phyloP scores from a whole-genome alignment of 2,888 invertebrate genomes.

The Proisotoma minuta region DNA sequence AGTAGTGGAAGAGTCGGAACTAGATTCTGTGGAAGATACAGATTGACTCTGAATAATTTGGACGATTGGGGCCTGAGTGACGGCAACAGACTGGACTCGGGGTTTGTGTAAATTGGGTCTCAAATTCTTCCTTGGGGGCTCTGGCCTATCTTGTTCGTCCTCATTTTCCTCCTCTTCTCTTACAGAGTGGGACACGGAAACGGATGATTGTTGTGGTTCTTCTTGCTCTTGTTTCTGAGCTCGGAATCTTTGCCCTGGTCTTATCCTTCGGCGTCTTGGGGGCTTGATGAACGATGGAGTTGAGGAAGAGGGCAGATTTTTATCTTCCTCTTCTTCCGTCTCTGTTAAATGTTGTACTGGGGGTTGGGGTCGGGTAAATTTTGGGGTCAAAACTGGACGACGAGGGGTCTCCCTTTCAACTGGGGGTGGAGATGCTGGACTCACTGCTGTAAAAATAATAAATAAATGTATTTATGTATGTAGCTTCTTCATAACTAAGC shows the following conservation, averaged over 20 bases:
- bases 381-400: not conserved
- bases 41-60: not conserved
- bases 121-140: not conserved
- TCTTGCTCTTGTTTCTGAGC: not conserved
- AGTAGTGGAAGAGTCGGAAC: not conserved
- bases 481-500: too few relatives aligned
- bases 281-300: constrained; percentile 1
- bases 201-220: too few relatives aligned
- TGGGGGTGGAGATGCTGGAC: not conserved
- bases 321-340: not conserved
- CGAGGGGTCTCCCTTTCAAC: not conserved
- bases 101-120: not conserved
- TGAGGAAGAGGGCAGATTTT: not conserved
- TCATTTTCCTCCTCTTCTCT: not conserved
- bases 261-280: constrained; percentile 18
- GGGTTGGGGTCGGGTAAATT: not conserved
- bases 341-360: not conserved
- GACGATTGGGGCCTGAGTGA: not conserved
- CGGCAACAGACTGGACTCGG: not conserved
- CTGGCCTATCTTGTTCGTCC: not conserved
- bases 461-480: too few relatives aligned
- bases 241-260: constrained; percentile 18
- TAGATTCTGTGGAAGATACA: not conserved
- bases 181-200: not conserved
- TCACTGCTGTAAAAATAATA: constrained; percentile 1